phyloP scores from a whole-genome alignment of 2,888 invertebrate genomes.

The Patella depressa region DNA sequence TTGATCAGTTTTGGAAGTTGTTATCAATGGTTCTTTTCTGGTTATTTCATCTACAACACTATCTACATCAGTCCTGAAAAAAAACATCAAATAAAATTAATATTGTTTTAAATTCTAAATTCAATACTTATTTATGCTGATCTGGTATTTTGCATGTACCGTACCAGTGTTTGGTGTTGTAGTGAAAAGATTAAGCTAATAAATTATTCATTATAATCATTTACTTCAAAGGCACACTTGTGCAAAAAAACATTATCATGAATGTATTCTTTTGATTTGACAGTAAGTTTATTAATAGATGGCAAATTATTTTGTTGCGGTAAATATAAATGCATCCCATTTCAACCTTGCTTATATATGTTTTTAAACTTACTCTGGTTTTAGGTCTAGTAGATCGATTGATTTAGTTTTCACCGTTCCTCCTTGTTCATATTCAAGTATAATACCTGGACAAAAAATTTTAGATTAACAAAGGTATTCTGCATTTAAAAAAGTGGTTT shows the following conservation, averaged over 20 bases:
- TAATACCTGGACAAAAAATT: conserved; percentile 64
- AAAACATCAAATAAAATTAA: conserved; percentile 17
- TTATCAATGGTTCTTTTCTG: conserved; percentile 69
- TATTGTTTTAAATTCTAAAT: too few relatives aligned
- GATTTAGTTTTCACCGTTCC: conserved; percentile 70
- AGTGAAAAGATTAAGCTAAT: too few relatives aligned
- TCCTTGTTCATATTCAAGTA: conserved; percentile 71
- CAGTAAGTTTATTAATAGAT: not conserved
- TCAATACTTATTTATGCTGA: too few relatives aligned
- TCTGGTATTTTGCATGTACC: too few relatives aligned
- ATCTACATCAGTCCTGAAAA: conserved; percentile 69
- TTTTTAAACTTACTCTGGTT: conserved; percentile 63
- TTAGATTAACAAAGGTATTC: too few relatives aligned
- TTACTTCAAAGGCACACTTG: too few relatives aligned
- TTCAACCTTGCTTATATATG: not conserved
- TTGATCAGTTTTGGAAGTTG: conserved; percentile 69
- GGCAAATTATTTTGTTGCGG: not conserved
- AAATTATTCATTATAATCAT: too few relatives aligned
- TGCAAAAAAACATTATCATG: too few relatives aligned
- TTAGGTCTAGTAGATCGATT: conserved; percentile 70
- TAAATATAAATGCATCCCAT: not conserved
- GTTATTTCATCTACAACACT: conserved; percentile 69
- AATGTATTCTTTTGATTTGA: too few relatives aligned
- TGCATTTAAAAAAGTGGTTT: too few relatives aligned
- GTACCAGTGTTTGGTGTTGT: too few relatives aligned